Percentiles rank a stretch among this genome's conserved stretches.
Evolutionary conservation across 2,888 invertebrate species (phyloP).

Genomic region (Euplexia lucipara): DNA sequence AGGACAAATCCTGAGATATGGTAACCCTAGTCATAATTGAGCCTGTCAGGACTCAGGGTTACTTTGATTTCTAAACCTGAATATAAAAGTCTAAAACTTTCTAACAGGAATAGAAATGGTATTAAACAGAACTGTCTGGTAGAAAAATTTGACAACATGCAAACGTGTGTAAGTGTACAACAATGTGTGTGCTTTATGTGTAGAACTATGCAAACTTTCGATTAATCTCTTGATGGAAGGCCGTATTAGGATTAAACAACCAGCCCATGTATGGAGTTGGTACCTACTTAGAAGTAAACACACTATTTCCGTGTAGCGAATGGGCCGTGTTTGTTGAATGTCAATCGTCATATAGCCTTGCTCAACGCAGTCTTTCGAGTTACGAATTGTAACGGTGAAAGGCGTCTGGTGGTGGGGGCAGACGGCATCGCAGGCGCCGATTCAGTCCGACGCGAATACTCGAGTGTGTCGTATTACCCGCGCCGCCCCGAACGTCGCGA

Average conservation of each 20-base stretch:
- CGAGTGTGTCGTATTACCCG: slow-evolving; percentile 53
- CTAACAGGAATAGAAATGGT: not conserved
- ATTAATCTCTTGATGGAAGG: slow-evolving; percentile 5
- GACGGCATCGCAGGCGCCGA: slow-evolving; percentile 66
- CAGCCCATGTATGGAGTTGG: slow-evolving; percentile 57
- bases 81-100: no score
- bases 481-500: slow-evolving; percentile 35
- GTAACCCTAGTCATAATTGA: no score
- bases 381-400: slow-evolving; percentile 87
- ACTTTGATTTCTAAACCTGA: no score
- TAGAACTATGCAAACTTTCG: not conserved
- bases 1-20: no score
- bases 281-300: slow-evolving; percentile 66
- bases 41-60: no score
- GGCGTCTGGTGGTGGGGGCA: slow-evolving; percentile 78
- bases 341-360: slow-evolving; percentile 89
- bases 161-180: no score
- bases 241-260: slow-evolving; percentile 45
- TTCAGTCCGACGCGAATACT: slow-evolving; percentile 75
- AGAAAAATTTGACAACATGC: no score
- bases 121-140: not conserved
- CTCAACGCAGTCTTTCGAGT: slow-evolving; percentile 85
- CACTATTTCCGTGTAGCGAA: slow-evolving; percentile 83
- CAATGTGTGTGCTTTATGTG: no score
- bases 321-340: slow-evolving; percentile 87